Base-by-base conservation (phyloP, 2,888 invertebrate species). In the Megalurothrips usitatus region DNA sequence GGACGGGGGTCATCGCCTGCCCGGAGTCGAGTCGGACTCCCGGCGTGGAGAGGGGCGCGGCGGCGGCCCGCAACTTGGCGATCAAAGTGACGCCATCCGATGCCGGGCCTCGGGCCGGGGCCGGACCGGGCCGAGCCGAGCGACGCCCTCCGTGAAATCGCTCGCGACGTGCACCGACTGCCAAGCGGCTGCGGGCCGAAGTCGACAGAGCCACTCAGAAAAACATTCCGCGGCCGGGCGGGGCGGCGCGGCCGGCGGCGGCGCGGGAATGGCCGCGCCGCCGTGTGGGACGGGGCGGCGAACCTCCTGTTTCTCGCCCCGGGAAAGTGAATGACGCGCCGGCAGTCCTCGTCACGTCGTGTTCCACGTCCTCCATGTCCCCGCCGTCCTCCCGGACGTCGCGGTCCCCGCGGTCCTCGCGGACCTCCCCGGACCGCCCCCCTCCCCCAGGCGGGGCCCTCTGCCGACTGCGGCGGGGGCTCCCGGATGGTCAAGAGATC, bases 71-170 rank as follows among this genome's bases (percentile, higher is more conserved):
- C 23, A 26, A 75, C 68, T 23, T 12, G 26, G 68, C 68, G 68
- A 75, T 75, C 68, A 75, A 75, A 75, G 68, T 26, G 68, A 23
- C 68, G 26, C 68, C 68, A 75, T 75, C 68, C 17, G 58, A 58
- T n/a, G 58, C 58, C 68, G 12, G 52, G 14, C 17, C 58, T 17
- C 17, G 58, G 58, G 14, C 58, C 19, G 14, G 58, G 58, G 58
- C 58, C 6, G 58, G 11, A 17, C 19, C 58, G 58, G 6, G 58
- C 58, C 58, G 19, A 58, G 58, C 26, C 23, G 68, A 26, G 68
- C 68, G 68, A 75, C 68, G 68, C 68, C 68, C 68, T 23, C 68
- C 68, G 68, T 75, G 68, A 75, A 75, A 75, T 75, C 68, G 68
- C 23, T 75, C 68, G 68, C 68, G 68, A 75, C 68, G 68, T 75